phyloP scores from a whole-genome alignment of 2,797 vertebrate genomes.

The Sebastes alutus region DNA sequence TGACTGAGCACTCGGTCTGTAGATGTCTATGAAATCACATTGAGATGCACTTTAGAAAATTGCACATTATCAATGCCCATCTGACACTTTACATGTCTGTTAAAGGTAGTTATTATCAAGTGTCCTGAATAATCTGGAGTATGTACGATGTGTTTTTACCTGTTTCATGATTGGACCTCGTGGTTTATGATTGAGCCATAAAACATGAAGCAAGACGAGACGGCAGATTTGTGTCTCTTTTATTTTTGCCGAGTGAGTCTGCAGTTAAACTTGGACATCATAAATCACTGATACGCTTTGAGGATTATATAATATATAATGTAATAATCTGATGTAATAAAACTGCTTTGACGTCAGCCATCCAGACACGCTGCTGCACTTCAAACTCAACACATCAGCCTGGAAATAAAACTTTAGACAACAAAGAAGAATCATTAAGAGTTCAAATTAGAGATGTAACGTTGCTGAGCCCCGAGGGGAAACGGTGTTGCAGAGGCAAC shows the following conservation, averaged over 20 bases:
- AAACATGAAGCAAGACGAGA: slow-evolving; percentile 51
- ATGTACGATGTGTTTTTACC: slow-evolving; percentile 28
- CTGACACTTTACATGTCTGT: slow-evolving; percentile 44
- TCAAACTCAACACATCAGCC: background rate
- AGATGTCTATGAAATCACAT: slow-evolving; percentile 30
- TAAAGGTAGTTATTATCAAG: background rate
- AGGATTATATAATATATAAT: background rate
- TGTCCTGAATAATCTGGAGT: slow-evolving; percentile 28
- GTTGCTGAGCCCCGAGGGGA: background rate
- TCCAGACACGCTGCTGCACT: background rate
- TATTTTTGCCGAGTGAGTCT: background rate
- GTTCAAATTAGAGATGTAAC: background rate
- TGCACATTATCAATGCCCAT: slow-evolving; percentile 21
- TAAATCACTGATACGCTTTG: background rate
- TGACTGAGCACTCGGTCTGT: slow-evolving; percentile 14
- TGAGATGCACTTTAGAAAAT: slow-evolving; percentile 70
- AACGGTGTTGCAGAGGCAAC: background rate
- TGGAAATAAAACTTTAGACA: background rate
- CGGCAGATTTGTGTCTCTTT: background rate
- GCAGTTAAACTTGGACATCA: background rate
- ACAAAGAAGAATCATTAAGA: background rate
- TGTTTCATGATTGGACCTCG: slow-evolving; percentile 23
- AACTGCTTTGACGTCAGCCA: background rate
- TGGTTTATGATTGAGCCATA: slow-evolving; percentile 55
- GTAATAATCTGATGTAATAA: background rate